Base-by-base conservation (phyloP, 2,888 invertebrate genomes). In the Xanthia icteritia region DNA sequence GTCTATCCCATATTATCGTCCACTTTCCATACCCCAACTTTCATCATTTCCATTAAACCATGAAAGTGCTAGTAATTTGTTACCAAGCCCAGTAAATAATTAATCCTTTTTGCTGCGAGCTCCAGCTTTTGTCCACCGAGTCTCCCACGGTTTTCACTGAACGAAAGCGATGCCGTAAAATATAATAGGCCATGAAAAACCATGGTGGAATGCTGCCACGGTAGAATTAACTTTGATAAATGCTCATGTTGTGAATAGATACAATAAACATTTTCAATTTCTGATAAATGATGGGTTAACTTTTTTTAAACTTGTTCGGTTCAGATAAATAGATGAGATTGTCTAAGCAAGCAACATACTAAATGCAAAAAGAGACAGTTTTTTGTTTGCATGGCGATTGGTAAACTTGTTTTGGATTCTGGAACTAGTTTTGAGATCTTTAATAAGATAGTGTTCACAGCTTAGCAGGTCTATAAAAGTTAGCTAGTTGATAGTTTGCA, bases 141-240 rank as follows among this genome's bases (percentile, higher is more conserved):
- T 76, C 56, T 88, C 88, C 73, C 88, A 88, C 87, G 84, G 78
- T 76, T 87, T 88, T 84, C 86, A 81, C 76, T 73, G 63, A 81
- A 86, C 67, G 88, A 88, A 88, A 88, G 88, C 81, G 81, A 84
- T 79, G 76, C 65, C 48, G 70, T 45, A 80, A 76, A 80, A 75
- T 78, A 86, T 88, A 86, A 85, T 87, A 73, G 80, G 70, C 76
- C 82, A 81, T 86, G 80, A 81, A 84, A 86, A 85, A 84, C 86
- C 71, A 83, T 77, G 64, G 68, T 60, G 60, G 68, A 74, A 84
- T 75, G 85, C 63, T 45, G 75, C 70, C 48, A 73, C 74, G 72
- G 73, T 84, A 75, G 74, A 75, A 75, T 75, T 66, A 63, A 63
- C 82, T 75, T 75, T 58, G 73, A 75, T 64, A 20, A 72, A 84